phyloP scores from a whole-genome alignment of 2,797 vertebrate species.

The Semaprochilodus insignis region DNA sequence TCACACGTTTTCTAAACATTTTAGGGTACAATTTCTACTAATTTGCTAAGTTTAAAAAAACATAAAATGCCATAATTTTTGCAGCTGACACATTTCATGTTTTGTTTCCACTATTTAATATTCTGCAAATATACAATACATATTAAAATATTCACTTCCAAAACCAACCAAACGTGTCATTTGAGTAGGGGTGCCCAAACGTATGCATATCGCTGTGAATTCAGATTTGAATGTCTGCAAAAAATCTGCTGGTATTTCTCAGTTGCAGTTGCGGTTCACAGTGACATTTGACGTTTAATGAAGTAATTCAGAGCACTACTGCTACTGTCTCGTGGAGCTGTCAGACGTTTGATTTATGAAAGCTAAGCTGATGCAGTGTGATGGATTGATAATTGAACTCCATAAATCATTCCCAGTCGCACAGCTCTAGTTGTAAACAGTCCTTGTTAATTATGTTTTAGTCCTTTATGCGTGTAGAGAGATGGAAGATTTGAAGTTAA shows the following conservation, averaged over 20 bases:
- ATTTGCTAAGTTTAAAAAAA: too few relatives aligned
- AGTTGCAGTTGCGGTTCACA: neutral
- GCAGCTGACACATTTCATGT: too few relatives aligned
- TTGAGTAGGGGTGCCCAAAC: too few relatives aligned
- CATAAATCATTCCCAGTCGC: constrained; percentile 28
- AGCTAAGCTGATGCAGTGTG: neutral
- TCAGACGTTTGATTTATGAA: constrained; percentile 17
- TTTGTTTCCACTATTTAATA: too few relatives aligned
- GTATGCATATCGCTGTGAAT: neutral
- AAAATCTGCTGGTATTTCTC: neutral
- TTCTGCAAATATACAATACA: too few relatives aligned
- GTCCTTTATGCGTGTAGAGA: neutral
- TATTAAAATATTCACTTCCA: too few relatives aligned
- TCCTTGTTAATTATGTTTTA: constrained; percentile 3
- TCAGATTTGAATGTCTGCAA: neutral
- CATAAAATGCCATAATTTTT: too few relatives aligned
- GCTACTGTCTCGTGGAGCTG: neutral
- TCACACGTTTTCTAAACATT: too few relatives aligned
- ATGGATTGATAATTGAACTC: constrained; percentile 8
- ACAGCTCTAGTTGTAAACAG: constrained; percentile 2
- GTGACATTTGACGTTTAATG: constrained; percentile 13
- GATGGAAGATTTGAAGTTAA: neutral
- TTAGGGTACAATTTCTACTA: too few relatives aligned
- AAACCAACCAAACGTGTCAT: too few relatives aligned
- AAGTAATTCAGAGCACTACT: neutral